phyloP scores from a whole-genome alignment of 2,797 vertebrate genomes.

The Coranthus polyacanthus region DNA sequence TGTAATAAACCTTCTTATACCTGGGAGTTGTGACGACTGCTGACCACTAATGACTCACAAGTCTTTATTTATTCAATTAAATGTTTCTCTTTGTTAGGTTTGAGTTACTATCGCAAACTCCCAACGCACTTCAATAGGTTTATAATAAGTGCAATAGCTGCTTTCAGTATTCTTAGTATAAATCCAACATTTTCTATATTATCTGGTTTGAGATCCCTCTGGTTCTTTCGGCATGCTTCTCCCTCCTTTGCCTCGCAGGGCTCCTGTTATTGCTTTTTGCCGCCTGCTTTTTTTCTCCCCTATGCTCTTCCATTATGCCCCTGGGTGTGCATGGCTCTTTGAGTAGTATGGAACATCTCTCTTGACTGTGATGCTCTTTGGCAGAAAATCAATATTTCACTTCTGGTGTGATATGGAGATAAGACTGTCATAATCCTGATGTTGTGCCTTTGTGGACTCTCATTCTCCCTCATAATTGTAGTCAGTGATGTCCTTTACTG shows the following conservation, averaged over 20 bases:
- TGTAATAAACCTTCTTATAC: no score
- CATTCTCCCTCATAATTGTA: conserved; percentile 84
- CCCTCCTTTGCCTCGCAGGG: conserved; percentile 27
- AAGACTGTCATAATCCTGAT: conserved; percentile 89
- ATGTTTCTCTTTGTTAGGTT: no score
- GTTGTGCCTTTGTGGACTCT: conserved; percentile 82
- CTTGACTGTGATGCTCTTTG: conserved; percentile 90
- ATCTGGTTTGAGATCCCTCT: no score
- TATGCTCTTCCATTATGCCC: conserved; percentile 52
- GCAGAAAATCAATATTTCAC: conserved; percentile 95
- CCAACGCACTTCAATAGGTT: no score
- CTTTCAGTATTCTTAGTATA: no score
- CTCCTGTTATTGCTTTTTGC: conserved; percentile 46
- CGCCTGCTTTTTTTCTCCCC: conserved; percentile 15
- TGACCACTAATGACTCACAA: no score
- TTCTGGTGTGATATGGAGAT: conserved; percentile 89
- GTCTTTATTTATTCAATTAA: no score
- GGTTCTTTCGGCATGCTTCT: conserved; percentile 3
- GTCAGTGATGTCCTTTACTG: conserved; percentile 84
- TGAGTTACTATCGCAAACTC: no score
- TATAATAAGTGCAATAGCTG: no score
- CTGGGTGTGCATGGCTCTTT: conserved; percentile 55
- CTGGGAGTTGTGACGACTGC: no score
- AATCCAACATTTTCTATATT: no score
- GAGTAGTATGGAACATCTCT: conserved; percentile 75